Evolutionary conservation across 1,140 invertebrate species (phyloP).

Genomic region (Ruditapes philippinarum): DNA sequence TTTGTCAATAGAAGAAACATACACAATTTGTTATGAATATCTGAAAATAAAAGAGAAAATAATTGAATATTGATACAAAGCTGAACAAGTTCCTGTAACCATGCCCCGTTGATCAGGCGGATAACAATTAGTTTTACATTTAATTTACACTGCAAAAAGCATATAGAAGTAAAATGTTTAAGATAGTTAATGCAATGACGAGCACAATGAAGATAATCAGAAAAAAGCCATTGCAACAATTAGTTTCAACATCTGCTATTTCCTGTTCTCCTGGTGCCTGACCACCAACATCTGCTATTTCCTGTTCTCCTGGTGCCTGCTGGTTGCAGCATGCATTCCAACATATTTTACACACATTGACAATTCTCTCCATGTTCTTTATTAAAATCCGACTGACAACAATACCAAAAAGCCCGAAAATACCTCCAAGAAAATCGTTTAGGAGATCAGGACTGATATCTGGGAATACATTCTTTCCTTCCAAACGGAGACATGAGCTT

Average conservation of each 20-base stretch:
- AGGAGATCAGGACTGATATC: background rate
- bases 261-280: background rate
- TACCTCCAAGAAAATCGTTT: background rate
- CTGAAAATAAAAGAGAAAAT: too few species aligned
- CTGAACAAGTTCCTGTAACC: too few species aligned
- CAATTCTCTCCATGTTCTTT: background rate
- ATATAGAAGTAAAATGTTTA: background rate
- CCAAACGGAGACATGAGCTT: background rate
- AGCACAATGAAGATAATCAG: background rate
- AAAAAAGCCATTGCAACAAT: background rate
- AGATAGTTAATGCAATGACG: background rate
- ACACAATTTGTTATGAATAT: too few species aligned
- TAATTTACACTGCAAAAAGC: background rate
- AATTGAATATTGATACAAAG: too few species aligned
- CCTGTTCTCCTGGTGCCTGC: background rate
- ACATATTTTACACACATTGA: background rate
- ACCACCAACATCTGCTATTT: too few species aligned
- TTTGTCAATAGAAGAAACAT: too few species aligned
- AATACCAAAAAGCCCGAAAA: background rate
- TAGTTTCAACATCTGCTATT: background rate
- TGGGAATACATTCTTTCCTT: background rate
- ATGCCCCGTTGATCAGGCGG: too few species aligned
- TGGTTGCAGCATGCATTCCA: background rate
- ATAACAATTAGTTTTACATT: too few species aligned
- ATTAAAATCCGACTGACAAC: background rate